Evolutionary conservation across 2,113 vertebrate genomes (phyloP), one percentile per base, ranked within the genome.

Genomic region (Bubo bubo): DNA sequence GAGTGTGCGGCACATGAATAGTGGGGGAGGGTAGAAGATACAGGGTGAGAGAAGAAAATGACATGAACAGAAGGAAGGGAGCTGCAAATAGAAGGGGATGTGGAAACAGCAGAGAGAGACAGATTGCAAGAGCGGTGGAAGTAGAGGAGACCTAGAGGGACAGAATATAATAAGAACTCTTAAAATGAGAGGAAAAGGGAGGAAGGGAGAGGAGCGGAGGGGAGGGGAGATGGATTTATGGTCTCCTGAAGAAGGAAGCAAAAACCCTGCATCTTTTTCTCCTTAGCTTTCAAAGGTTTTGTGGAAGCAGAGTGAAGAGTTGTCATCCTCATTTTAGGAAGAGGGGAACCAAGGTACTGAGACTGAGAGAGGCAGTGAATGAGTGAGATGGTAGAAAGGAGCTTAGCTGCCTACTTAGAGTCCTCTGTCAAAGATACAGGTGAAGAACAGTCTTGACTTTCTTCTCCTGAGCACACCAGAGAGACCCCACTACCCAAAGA

Each of bases 31-130:
- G 92, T 85, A 95, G 76, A 22, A 93, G 87, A 96, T 95, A 91
- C 83, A 95, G 96, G 88, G 93, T 96, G 96, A 97, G 92, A 95
- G 95, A 93, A 97, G 89, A 96, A 97, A 97, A 97, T 93, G 79
- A 96, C 96, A 97, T 95, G 94, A 97, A 97, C 95, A 97, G 96
- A 97, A 97, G 92, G 95, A 96, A 95, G 91, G 81, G 89, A 97
- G 95, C 95, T 96, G 90, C 86, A 94, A 95, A 97, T 95, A 94
- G 95, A 97, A 97, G 89, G 89, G 82, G 94, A 96, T 97, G 94
- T 93, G 96, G 95, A 97, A 96, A 96, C 94, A 95, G 89, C 89
- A 96, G 87, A 97, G 63, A 92, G 83, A 96, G 87, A 97, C 95
- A 94, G 95, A 95, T 96, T 96, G 95, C 86, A 88, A 72, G 81